Conservation (phyloP, 2,797 vertebrate genomes). For the Acanthornis magna region DNA sequence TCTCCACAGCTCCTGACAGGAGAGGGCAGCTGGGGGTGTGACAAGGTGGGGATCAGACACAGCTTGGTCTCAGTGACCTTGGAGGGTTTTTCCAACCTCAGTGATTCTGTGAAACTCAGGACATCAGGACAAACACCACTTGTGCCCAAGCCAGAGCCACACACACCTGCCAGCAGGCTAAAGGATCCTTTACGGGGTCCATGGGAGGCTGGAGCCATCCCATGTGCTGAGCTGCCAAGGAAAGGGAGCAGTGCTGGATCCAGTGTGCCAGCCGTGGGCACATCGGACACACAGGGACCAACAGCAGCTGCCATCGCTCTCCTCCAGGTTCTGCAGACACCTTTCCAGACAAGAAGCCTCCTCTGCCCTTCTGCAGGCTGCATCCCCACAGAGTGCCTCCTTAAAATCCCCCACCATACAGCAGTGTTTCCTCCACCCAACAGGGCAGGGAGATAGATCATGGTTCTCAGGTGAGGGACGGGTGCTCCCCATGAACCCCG, state of each 20-base stretch:
- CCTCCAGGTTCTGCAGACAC: neutral
- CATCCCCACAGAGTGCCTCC: neutral
- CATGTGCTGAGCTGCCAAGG: neutral
- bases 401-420: neutral
- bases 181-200: too few relatives aligned
- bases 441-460: neutral
- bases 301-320: neutral
- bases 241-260: neutral
- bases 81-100: neutral
- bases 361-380: neutral
- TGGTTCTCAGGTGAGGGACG: neutral
- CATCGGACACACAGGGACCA: neutral
- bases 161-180: neutral
- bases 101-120: neutral
- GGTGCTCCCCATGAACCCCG: neutral
- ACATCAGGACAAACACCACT: neutral
- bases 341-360: neutral
- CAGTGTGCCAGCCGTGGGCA: neutral
- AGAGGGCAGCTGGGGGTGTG: rapidly evolving
- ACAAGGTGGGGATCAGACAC: neutral
- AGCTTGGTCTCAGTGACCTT: neutral
- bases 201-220: neutral
- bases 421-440: neutral
- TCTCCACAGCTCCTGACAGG: neutral
- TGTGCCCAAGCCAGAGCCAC: neutral